Evolutionary conservation across 2,888 invertebrate species (phyloP).

Genomic region (Harpalus rubripes): DNA sequence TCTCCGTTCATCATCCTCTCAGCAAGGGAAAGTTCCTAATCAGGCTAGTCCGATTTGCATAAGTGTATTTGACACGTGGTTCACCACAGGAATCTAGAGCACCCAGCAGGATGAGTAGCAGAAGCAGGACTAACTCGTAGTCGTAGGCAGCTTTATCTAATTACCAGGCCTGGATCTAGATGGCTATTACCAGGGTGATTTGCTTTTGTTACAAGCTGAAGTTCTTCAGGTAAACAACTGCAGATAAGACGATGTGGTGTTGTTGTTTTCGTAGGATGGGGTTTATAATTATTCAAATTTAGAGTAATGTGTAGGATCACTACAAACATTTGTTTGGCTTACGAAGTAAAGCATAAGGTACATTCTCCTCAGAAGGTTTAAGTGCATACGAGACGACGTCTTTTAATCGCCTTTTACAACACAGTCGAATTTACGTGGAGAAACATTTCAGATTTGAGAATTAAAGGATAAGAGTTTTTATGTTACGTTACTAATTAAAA

Average conservation of each 20-base stretch:
- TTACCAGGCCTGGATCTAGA: neutral
- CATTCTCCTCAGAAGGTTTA: too few species aligned
- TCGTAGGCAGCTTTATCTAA: neutral
- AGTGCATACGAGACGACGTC: too few species aligned
- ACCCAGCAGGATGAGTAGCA: neutral
- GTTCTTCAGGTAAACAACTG: neutral
- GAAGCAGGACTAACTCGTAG: neutral
- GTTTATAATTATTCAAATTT: too few species aligned
- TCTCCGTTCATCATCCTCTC: neutral
- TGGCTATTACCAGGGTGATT: neutral
- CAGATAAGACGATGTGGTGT: too few species aligned
- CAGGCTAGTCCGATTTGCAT: conserved; percentile 56
- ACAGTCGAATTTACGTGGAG: too few species aligned
- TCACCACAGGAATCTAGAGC: conserved; percentile 36
- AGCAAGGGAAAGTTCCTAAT: neutral
- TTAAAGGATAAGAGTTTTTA: too few species aligned
- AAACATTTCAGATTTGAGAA: too few species aligned
- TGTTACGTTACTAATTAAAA: too few species aligned
- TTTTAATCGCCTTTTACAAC: too few species aligned
- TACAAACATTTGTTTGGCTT: too few species aligned
- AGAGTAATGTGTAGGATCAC: too few species aligned
- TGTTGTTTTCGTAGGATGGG: neutral
- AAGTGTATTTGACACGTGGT: conserved; percentile 65
- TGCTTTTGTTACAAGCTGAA: neutral
- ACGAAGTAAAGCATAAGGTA: too few species aligned